phyloP scores from a whole-genome alignment of 2,113 vertebrate genomes.

The Eclectus roratus region DNA sequence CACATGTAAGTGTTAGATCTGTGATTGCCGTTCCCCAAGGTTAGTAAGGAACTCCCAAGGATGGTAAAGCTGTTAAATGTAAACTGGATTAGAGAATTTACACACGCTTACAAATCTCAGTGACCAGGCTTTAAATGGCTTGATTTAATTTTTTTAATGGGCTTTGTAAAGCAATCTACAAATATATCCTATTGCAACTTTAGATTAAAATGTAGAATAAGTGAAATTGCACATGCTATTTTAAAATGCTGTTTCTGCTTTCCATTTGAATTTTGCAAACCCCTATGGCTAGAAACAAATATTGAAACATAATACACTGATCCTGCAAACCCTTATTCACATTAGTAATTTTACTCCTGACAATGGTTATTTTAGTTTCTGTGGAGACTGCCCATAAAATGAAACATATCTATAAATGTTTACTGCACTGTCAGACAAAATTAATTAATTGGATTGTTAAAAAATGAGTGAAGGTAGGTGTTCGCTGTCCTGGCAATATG shows the following conservation, averaged over 20 bases:
- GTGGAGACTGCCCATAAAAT: neutral
- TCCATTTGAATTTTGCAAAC: neutral
- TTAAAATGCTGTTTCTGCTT: neutral
- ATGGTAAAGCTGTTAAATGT: neutral
- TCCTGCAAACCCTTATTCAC: neutral
- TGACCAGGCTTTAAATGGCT: neutral
- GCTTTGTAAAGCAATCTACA: neutral
- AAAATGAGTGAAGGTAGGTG: neutral
- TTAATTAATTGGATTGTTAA: neutral
- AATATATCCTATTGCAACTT: neutral
- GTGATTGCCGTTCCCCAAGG: neutral
- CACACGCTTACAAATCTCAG: neutral
- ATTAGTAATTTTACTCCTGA: accelerated
- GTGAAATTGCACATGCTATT: neutral
- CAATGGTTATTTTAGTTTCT: neutral
- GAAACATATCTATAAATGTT: neutral
- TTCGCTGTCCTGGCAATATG: neutral
- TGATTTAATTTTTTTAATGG: neutral
- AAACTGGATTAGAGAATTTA: neutral
- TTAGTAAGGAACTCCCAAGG: neutral
- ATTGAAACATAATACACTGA: neutral
- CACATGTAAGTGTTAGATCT: neutral
- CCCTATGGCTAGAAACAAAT: neutral
- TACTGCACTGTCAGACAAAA: neutral
- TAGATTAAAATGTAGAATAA: neutral